A percentile compares a stretch with the other conserved stretches of the same genome.
phyloP scores from a whole-genome alignment of 2,797 vertebrate species.

The Amazona ochrocephala region DNA sequence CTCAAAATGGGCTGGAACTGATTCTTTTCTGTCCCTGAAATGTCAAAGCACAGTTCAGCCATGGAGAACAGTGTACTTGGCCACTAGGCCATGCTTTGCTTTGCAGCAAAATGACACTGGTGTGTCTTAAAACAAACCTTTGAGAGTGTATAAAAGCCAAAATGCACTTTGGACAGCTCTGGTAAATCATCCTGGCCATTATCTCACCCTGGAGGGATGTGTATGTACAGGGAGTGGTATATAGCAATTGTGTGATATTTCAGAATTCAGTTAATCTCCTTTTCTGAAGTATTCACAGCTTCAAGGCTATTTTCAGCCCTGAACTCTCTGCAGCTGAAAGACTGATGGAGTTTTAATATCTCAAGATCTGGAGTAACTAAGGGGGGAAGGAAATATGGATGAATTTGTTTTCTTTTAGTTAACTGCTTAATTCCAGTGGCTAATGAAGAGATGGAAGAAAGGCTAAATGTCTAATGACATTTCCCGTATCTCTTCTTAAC shows the following conservation, averaged over 20 bases:
- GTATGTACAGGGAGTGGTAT: background rate
- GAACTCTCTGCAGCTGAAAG: background rate
- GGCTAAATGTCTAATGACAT: background rate
- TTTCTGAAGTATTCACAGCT: background rate
- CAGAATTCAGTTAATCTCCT: background rate
- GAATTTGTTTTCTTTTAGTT: background rate
- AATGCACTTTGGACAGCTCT: background rate
- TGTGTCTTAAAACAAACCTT: background rate
- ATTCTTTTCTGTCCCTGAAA: background rate
- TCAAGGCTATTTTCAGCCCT: background rate
- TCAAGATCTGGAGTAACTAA: background rate
- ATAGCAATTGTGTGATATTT: background rate
- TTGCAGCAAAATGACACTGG: background rate
- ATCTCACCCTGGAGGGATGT: background rate
- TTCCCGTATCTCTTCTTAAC: background rate
- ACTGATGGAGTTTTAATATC: background rate
- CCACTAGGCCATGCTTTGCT: background rate
- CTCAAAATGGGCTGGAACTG: background rate
- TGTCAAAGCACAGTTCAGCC: background rate
- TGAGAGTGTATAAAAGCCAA: background rate
- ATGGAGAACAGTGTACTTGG: background rate
- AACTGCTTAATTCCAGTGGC: background rate
- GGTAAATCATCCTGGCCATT: background rate
- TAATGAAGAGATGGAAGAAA: background rate
- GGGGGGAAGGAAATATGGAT: background rate